Base-by-base conservation (phyloP, 2,113 vertebrate genomes). In the Ascaphus truei region DNA sequence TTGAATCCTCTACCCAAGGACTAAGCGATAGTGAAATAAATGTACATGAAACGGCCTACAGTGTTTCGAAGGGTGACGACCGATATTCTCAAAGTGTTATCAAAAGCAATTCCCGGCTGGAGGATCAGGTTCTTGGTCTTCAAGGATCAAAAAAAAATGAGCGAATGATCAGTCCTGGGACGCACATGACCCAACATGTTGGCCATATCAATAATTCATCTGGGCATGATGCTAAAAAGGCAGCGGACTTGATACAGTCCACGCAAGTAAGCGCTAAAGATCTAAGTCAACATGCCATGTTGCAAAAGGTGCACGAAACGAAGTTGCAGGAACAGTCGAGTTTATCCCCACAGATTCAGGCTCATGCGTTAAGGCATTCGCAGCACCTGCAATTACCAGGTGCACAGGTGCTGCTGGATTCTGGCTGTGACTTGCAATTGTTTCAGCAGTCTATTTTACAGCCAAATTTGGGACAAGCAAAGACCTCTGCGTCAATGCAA, bases 31-130 rank as follows among this genome's bases (percentile, higher is more conserved):
- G 78, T 58, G 91, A 90, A 51, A 83, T 93, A 41, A 79, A 8
- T 1, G 76, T 82, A 67, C 93, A 93, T 75, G 94, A 94, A 73
- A 75, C 90, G 10, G 82, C 93, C 56, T 96, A 93, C 45, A 92
- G 93, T 63, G 89, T 92, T 72, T 96, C 95, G 27, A 98, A 98
- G 85, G 87, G 92, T 80, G 94, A 96, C 30, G 94, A 96, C 75
- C 85, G 92, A 64, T 95, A 95, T 47, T 90, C 92, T 57, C 96
- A 96, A 79, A 96, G 94, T n/a, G 94, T 99, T 7, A 98, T 96
- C 72, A 91, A 94, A 81, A 98, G 93, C 80, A 96, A 92, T 80
- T 94, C 93, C 15, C 90, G 89, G 29, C 89, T 95, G 37, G 94
- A 95, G 73, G 95, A 97, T 56, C 94, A 95, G 41, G 85, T 94